Evolutionary conservation across 2,888 invertebrate species (phyloP), one percentile per base, ranked within the genome.

Genomic region (Lathronympha strigana): DNA sequence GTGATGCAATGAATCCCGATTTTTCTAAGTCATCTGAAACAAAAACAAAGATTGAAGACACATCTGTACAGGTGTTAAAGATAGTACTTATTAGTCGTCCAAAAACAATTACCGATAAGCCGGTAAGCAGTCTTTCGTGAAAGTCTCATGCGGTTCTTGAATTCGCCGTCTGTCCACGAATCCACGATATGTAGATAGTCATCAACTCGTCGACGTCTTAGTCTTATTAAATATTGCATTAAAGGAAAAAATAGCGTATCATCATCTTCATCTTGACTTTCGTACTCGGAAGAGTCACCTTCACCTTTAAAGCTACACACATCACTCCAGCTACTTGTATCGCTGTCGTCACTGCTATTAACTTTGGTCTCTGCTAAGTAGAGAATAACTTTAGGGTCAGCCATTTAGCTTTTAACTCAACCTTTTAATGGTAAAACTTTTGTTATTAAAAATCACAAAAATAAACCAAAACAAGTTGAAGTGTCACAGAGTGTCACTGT

Each of bases 1-100:
- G 85, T 43, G 80, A 77, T 61, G 86, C 85, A 72, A 87, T 86
- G 64, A 77, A 83, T 55, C 86, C 86, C 47, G 86, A 87, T 49
- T 79, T 80, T 63, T 84, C 83, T 61, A 86, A 76, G 67, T 85
- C 86, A 80, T 80, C 86, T 87, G 83, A 71, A 86, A 85, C 66
- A 49, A 38, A 69, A 72, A 47, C 28, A 61, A 2, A 1, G 21
- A 13, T 1, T 17, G 23, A 61, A 51, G 38, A 13, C 3, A 0
- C 13, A 17, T 9, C 25, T 38, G 8, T 15, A 17, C 28, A 8
- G 4, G 28, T n/a, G n/a, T 31, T 15, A 8, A 11, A 36, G 17
- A 60, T n/a, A 13, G 9, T 19, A 11, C 11, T 19, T 4, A 43
- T 21, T 2, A 2, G 33, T 33, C 4, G 9, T 19, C 13, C n/a